phyloP scores from a whole-genome alignment of 1,140 invertebrate species.

The Stratiolaelaps scimitus region DNA sequence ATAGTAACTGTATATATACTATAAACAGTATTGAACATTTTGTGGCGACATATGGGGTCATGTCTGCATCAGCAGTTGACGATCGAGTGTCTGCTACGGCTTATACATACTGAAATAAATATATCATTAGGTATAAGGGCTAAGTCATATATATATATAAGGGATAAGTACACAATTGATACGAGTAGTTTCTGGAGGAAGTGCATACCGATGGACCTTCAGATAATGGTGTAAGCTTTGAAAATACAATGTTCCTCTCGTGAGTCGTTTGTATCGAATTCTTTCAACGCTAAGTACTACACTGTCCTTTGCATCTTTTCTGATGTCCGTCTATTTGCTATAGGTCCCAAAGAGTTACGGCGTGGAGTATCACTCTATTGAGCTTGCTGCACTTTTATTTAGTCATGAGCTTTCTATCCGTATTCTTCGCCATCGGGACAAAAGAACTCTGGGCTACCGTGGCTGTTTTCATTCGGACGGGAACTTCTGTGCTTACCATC shows the following conservation, averaged over 20 bases:
- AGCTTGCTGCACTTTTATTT: constrained; percentile 15
- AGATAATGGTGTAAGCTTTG: no score
- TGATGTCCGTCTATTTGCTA: no score
- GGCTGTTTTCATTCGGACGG: constrained; percentile 15
- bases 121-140: no score
- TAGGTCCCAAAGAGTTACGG: constrained; percentile 2
- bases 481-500: not conserved
- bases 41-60: not conserved
- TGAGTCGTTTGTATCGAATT: no score
- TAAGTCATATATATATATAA: no score
- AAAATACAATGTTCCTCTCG: no score
- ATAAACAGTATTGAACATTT: not conserved
- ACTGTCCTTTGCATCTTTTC: no score
- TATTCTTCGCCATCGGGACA: constrained; percentile 14
- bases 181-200: no score
- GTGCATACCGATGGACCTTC: no score
- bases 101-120: no score
- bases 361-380: constrained; percentile 6
- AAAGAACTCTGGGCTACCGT: constrained; percentile 12
- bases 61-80: not conserved
- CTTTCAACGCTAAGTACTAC: no score
- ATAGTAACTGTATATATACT: not conserved
- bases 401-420: constrained; percentile 11
- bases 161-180: no score
- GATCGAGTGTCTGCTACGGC: not conserved